Percentiles rank a stretch among this genome's conserved stretches.
These are phyloP conservation scores for Phymatocera aterrima DNA, from an alignment of 2,888 invertebrate genomes.

Conservation along the genomic window DNA sequence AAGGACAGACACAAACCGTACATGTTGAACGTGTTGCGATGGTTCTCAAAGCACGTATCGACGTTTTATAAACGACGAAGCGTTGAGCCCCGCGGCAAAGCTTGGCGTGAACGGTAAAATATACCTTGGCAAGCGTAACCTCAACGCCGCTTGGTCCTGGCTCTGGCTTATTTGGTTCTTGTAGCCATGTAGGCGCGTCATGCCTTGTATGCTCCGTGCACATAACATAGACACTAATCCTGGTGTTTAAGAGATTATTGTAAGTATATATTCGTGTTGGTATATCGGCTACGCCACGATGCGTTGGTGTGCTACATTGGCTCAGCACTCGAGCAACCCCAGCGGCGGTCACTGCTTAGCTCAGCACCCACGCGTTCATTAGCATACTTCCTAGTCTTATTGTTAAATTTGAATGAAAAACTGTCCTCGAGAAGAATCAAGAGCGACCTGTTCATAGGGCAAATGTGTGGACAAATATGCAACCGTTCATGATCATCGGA, in stretches of 20 bases:
- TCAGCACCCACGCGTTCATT: constrained; percentile 38
- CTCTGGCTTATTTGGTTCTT: constrained; percentile 33
- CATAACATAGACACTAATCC: constrained; percentile 45
- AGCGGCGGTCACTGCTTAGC: constrained; percentile 39
- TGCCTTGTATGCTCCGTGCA: constrained; percentile 33
- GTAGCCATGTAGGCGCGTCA: constrained; percentile 40
- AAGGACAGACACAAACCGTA: neutral
- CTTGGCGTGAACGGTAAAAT: constrained; percentile 20
- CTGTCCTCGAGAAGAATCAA: constrained; percentile 18
- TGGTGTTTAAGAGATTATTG: constrained; percentile 45
- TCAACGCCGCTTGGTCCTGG: constrained; percentile 18
- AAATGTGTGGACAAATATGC: constrained; percentile 7
- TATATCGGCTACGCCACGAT: neutral
- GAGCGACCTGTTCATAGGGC: constrained; percentile 23
- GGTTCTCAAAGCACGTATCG: constrained; percentile 12
- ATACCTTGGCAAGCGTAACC: constrained; percentile 28
- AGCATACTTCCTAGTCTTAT: constrained; percentile 42
- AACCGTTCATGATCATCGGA: neutral
- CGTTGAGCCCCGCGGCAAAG: neutral
- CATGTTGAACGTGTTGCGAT: neutral
- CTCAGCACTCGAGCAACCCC: constrained; percentile 38
- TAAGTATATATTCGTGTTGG: constrained; percentile 31
- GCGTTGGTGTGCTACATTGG: constrained; percentile 21
- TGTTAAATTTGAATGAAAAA: constrained; percentile 38
- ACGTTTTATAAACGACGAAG: constrained; percentile 40